A percentile compares a stretch with the other conserved stretches of the same genome.
Evolutionary conservation across 2,888 invertebrate species (phyloP).

Genomic region (Nycteola revayana): DNA sequence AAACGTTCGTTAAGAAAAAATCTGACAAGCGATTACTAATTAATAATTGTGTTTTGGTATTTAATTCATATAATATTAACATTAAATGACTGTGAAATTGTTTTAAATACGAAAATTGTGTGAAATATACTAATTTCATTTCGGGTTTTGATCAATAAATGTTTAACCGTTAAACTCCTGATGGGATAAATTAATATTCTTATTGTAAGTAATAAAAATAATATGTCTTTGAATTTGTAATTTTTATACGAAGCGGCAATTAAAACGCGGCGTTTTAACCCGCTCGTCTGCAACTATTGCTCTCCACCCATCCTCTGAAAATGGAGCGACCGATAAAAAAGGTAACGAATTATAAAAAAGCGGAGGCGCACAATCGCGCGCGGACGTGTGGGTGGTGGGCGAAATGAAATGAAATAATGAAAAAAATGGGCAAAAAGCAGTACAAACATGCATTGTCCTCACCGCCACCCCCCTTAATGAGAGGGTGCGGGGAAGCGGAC

Average conservation of each 20-base stretch:
- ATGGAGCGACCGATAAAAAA: slow-evolving; percentile 82
- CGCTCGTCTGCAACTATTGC: slow-evolving; percentile 46
- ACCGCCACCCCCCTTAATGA: slow-evolving; percentile 71
- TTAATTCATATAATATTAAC: slow-evolving; percentile 30
- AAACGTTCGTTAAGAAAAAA: slow-evolving; percentile 34
- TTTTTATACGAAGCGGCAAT: slow-evolving; percentile 3
- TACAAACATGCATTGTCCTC: slow-evolving; percentile 82
- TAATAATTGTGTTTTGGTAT: slow-evolving; percentile 35
- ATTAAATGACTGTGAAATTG: slow-evolving; percentile 36
- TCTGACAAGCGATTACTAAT: slow-evolving; percentile 31
- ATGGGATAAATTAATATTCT: slow-evolving; percentile 21
- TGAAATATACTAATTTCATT: slow-evolving; percentile 30
- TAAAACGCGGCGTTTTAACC: slow-evolving; percentile 33
- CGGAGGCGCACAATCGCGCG: slow-evolving; percentile 79
- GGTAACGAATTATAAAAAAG: slow-evolving; percentile 82
- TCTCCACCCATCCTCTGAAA: slow-evolving; percentile 76
- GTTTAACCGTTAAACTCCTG: slow-evolving; percentile 19
- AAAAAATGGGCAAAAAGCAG: slow-evolving; percentile 82
- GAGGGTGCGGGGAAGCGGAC: slow-evolving; percentile 48
- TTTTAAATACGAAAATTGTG: slow-evolving; percentile 27
- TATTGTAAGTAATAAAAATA: slow-evolving; percentile 16
- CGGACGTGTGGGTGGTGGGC: slow-evolving; percentile 79
- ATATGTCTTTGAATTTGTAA: slow-evolving; percentile 13
- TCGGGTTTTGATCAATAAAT: slow-evolving; percentile 17
- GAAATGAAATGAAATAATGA: slow-evolving; percentile 83